Evolutionary conservation across 1,140 invertebrate species (phyloP).

Genomic region (Anoplophora glabripennis): DNA sequence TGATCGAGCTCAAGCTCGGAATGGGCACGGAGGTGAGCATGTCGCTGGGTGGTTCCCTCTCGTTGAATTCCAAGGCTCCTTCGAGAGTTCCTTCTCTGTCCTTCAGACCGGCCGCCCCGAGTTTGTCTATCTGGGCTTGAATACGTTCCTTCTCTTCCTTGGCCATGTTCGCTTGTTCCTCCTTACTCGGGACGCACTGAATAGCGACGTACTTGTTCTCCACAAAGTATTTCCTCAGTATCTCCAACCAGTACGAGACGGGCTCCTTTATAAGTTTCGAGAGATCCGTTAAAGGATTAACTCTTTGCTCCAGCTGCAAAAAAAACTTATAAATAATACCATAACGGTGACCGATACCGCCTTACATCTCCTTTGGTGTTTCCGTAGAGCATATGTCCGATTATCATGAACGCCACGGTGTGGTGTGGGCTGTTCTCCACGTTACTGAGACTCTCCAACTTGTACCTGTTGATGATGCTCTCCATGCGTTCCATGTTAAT

Average conservation of each 20-base stretch:
- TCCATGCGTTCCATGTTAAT: constrained; percentile 76
- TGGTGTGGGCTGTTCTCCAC: constrained; percentile 77
- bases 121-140: constrained; percentile 57
- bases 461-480: constrained; percentile 68
- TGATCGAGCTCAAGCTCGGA: constrained; percentile 65
- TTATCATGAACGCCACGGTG: constrained; percentile 69
- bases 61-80: constrained; percentile 72
- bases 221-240: constrained; percentile 71
- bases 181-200: constrained; percentile 57
- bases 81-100: constrained; percentile 61
- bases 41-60: constrained; percentile 66
- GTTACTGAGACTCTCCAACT: constrained; percentile 67
- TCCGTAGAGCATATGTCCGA: constrained; percentile 82
- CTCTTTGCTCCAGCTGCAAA: constrained; percentile 64
- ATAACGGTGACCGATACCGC: not conserved
- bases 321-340: constrained; percentile 19
- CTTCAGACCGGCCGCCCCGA: constrained; percentile 69
- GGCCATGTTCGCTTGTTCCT: constrained; percentile 56
- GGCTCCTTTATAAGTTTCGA: constrained; percentile 63
- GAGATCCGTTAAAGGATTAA: constrained; percentile 68
- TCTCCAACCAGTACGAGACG: constrained; percentile 66
- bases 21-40: constrained; percentile 68
- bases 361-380: constrained; percentile 71
- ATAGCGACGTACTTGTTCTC: constrained; percentile 55
- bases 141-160: constrained; percentile 67